Base-by-base conservation (phyloP, 2,113 vertebrate genomes). In the Pseudorectes ferrugineus region DNA sequence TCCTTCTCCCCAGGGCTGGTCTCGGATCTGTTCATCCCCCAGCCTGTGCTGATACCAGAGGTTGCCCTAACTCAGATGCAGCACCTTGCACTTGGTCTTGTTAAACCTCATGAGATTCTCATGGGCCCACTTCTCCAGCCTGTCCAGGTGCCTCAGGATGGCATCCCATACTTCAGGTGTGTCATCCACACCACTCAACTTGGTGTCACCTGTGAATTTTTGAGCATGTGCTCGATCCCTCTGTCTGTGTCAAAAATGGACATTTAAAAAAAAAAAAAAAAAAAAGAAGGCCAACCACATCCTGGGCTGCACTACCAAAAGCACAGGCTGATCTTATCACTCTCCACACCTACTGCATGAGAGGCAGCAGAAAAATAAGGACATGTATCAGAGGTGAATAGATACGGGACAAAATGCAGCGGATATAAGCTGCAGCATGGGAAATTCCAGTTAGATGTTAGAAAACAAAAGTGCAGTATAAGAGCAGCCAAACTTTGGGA, bases 201-300 rank as follows among this genome's bases (percentile, higher is more conserved):
- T 54, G 16, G 14, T 75, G 25, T 26, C 40, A 54, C 14, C 17
- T 19, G 46, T 29, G 63, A 68, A 35, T 31, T 61, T 51, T 59
- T 61, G 11, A 54, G 14, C 6, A 54, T 40, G 15, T 0, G 0
- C 29, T 78, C 2, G 3, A 36, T 66, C 4, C 23, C 16, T 67
- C 40, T 46, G 3, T 28, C 19, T 54, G 12, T 75, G 54, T 40
- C 38, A 61, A 52, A 75, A 59, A 22, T 31, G 23, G n/a, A 58
- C 20, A 38, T 14, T 18, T 5, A 31, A 49, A 25, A 11, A 22
- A 6, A 31, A 49, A 25, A 11, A 22, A 16, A 11, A 31, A n/a
- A 52, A 38, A 63, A 23, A 22, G 2, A 29, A 33, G 36, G 21
- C 35, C 29, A 82, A 26, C 70, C 46, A 54, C 70, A 75, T 75